Evolutionary conservation across 2,797 vertebrate genomes (phyloP).

Genomic region (Propithecus perrieri): DNA sequence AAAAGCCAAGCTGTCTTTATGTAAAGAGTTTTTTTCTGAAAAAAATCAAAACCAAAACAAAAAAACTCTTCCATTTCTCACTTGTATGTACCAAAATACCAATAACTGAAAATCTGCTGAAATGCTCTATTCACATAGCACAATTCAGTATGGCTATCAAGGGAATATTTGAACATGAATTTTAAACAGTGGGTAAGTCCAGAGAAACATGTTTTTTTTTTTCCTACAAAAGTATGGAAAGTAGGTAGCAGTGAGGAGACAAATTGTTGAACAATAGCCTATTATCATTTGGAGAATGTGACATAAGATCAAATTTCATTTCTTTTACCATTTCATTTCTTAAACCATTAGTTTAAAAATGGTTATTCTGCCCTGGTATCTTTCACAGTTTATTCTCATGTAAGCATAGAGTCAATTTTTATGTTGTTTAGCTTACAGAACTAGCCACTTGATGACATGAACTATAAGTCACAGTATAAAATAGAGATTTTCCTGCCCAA

Average conservation of each 20-base stretch:
- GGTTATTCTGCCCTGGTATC: background rate
- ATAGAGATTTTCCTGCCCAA: background rate
- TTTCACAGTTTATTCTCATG: background rate
- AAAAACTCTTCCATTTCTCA: background rate
- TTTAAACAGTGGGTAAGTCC: background rate
- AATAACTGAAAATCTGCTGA: background rate
- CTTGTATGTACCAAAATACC: background rate
- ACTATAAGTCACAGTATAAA: background rate
- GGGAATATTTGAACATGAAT: background rate
- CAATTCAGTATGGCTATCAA: background rate
- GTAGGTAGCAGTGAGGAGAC: background rate
- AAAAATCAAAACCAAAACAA: background rate
- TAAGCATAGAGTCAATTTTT: background rate
- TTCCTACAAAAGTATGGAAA: background rate
- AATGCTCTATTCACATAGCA: background rate
- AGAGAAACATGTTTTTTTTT: background rate
- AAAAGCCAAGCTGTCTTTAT: background rate
- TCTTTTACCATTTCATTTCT: background rate
- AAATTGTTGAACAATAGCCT: background rate
- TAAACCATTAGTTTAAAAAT: background rate
- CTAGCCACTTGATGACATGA: background rate
- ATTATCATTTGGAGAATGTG: background rate
- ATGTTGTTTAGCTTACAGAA: slow-evolving; percentile 13
- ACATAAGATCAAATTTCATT: slow-evolving; percentile 20
- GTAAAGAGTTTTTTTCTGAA: background rate